A percentile compares a stretch with the other conserved stretches of the same genome.
These are phyloP conservation scores for Macrotrachela quadricornifera DNA, from an alignment of 1,140 invertebrate species.

Conservation along the genomic window DNA sequence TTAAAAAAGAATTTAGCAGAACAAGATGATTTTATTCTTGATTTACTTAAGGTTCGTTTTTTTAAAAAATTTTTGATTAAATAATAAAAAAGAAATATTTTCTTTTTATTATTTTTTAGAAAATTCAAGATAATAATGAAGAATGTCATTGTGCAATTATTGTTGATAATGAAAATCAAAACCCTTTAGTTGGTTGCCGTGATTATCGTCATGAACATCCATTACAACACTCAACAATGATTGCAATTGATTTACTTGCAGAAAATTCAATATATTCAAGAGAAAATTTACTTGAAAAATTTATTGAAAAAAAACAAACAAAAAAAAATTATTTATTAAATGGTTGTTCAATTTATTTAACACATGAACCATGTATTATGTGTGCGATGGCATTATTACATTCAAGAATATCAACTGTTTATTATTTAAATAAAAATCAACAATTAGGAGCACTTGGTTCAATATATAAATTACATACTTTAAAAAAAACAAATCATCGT, in stretches of 20 bases:
- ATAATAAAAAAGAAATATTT: too few species aligned
- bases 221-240: constrained; percentile 2
- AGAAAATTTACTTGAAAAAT: not conserved
- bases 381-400: constrained; percentile 8
- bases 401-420: constrained; percentile 4
- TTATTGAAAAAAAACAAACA: not conserved
- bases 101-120: too few species aligned
- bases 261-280: not conserved
- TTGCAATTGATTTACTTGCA: not conserved
- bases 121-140: too few species aligned
- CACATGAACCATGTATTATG: constrained; percentile 8
- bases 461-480: too few species aligned
- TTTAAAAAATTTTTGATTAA: too few species aligned
- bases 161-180: too few species aligned
- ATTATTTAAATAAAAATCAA: not conserved
- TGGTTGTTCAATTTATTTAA: constrained; percentile 4
- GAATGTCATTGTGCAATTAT: too few species aligned
- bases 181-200: too few species aligned
- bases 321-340: constrained; percentile 7
- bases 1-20: too few species aligned
- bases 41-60: too few species aligned
- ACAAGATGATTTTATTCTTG: too few species aligned
- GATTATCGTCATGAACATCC: not conserved
- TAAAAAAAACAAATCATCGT: too few species aligned
- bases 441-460: not conserved